Percentiles rank a stretch among this genome's conserved stretches.
phyloP scores from a whole-genome alignment of 2,113 vertebrate species.

The Ctenodactylus gundi region DNA sequence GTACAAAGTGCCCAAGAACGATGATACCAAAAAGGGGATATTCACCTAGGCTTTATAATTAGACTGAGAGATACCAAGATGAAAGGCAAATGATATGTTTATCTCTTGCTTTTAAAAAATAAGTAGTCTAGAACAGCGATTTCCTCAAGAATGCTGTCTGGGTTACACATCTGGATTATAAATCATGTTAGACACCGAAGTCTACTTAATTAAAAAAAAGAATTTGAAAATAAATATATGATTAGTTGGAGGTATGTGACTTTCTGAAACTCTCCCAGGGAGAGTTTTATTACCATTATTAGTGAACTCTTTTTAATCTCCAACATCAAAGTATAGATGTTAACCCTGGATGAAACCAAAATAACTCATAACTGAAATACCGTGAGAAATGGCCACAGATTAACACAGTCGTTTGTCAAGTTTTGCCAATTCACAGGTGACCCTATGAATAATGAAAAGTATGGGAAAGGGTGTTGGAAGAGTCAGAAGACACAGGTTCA shows the following conservation, averaged over 20 bases:
- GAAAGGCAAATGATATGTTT: constrained; percentile 44
- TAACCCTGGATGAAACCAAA: constrained; percentile 59
- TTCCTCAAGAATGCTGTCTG: constrained; percentile 59
- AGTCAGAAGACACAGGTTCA: constrained; percentile 7
- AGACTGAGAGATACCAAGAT: constrained; percentile 1
- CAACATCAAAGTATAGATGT: constrained; percentile 59
- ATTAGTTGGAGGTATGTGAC: constrained; percentile 53
- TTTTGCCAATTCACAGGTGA: constrained; percentile 32
- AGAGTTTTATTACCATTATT: constrained; percentile 66
- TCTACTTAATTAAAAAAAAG: constrained; percentile 54
- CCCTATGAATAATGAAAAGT: not conserved
- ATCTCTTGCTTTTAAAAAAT: constrained; percentile 36
- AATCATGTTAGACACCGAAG: constrained; percentile 54
- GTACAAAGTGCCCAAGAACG: not conserved
- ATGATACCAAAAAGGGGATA: not conserved
- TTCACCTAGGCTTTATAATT: constrained; percentile 46
- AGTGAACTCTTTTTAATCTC: constrained; percentile 69
- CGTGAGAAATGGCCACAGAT: constrained; percentile 38
- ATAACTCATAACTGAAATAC: constrained; percentile 63
- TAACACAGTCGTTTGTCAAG: constrained; percentile 29
- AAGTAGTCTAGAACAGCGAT: constrained; percentile 2
- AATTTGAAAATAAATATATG: constrained; percentile 71
- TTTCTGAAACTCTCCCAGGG: constrained; percentile 67
- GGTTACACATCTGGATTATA: constrained; percentile 45
- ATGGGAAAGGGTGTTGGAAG: not conserved